These are phyloP conservation scores for Fabriciana adippe DNA, from an alignment of 2,888 invertebrate genomes.

Conservation along the genomic window DNA sequence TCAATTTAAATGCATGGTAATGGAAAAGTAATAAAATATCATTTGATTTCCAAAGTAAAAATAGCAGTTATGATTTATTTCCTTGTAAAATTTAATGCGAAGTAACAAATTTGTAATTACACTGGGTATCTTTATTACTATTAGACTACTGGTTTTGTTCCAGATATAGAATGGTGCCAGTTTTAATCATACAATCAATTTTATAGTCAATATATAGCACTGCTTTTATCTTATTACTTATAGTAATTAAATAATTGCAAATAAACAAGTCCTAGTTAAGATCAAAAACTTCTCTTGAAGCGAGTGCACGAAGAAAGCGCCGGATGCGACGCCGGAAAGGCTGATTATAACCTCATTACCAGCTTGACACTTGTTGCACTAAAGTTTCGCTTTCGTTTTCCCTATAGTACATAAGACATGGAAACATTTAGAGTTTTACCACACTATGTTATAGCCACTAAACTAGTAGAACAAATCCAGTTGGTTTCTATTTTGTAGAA, in stretches of 20 bases:
- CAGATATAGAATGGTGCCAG: background rate
- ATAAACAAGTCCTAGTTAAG: slow-evolving; percentile 4
- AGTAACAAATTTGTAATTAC: background rate
- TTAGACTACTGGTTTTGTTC: slow-evolving; percentile 7
- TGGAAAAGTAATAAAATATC: slow-evolving; percentile 24
- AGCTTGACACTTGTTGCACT: slow-evolving; percentile 49
- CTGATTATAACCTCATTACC: slow-evolving; percentile 68
- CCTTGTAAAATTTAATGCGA: slow-evolving; percentile 11
- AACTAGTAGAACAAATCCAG: slow-evolving; percentile 24
- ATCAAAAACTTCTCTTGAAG: slow-evolving; percentile 9
- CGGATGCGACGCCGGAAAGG: slow-evolving; percentile 63
- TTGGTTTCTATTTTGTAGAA: slow-evolving; percentile 12
- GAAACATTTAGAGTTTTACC: slow-evolving; percentile 28
- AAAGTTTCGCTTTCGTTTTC: slow-evolving; percentile 55
- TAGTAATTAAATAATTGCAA: background rate
- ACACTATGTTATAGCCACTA: slow-evolving; percentile 29
- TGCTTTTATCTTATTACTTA: background rate
- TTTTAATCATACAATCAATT: background rate
- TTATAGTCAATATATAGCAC: background rate
- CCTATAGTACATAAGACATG: slow-evolving; percentile 26
- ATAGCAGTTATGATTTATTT: slow-evolving; percentile 12
- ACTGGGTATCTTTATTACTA: slow-evolving; percentile 3
- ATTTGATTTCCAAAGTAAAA: slow-evolving; percentile 11
- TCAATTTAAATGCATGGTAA: slow-evolving; percentile 30
- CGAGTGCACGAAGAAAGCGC: slow-evolving; percentile 45